These are phyloP conservation scores for Borostomias antarcticus DNA, from an alignment of 2,797 vertebrate species.

Conservation along the genomic window DNA sequence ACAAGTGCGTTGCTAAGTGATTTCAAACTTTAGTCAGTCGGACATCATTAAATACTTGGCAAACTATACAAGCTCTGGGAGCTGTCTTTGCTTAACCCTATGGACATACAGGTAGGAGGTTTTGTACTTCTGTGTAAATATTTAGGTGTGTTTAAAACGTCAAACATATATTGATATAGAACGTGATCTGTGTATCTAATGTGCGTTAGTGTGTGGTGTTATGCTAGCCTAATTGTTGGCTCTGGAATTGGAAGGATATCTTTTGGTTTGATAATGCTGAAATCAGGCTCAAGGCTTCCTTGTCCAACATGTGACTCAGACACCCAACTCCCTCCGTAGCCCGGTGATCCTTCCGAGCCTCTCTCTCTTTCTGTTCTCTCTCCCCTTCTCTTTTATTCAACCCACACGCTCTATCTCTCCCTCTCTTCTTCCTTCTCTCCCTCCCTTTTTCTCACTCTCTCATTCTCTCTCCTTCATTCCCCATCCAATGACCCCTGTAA, in stretches of 20 bases:
- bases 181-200: too few relatives aligned
- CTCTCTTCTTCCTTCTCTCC: conserved; percentile 17
- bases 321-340: conserved; percentile 72
- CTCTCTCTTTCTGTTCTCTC: conserved; percentile 4
- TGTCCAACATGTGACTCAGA: conserved; percentile 57
- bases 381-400: conserved; percentile 14
- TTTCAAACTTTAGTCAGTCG: conserved; percentile 43
- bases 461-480: background rate
- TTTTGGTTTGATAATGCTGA: conserved; percentile 53
- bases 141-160: background rate
- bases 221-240: conserved; percentile 31
- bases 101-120: background rate
- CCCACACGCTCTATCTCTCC: conserved; percentile 21
- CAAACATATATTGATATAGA: too few relatives aligned
- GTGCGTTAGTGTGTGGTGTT: too few relatives aligned
- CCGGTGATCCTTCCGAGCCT: conserved; percentile 74
- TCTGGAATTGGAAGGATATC: conserved; percentile 52
- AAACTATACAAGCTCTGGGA: background rate
- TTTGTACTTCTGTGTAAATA: background rate
- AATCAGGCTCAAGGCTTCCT: conserved; percentile 42
- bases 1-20: conserved; percentile 22
- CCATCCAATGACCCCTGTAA: conserved; percentile 22
- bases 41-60: conserved; percentile 18
- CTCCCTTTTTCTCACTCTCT: background rate
- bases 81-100: conserved; percentile 32